Conservation (phyloP, 2,888 invertebrate genomes). For the Ellobium chinense region DNA sequence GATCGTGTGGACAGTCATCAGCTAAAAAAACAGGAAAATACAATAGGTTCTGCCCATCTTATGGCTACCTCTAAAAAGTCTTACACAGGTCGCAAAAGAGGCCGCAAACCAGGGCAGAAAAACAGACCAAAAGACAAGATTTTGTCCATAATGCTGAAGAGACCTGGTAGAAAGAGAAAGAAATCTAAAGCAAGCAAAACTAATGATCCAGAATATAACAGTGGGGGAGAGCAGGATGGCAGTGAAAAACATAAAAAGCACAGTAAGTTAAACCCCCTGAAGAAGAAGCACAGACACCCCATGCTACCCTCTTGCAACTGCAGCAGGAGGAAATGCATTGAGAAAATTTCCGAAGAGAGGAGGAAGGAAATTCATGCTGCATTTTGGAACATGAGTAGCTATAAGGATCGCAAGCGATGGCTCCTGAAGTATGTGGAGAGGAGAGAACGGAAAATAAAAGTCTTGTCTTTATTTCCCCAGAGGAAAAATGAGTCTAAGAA, state of each 20-base stretch:
- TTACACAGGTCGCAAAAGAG: not conserved
- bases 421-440: constrained; percentile 14
- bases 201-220: not conserved
- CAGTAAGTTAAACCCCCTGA: not conserved
- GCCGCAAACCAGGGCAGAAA: not conserved
- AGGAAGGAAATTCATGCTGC: constrained; percentile 5
- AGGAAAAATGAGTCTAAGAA: constrained; percentile 23
- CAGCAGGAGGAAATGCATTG: constrained; percentile 13
- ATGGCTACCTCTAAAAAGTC: too few relatives aligned
- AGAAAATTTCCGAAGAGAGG: constrained; percentile 21
- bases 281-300: constrained; percentile 30
- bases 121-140: not conserved
- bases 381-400: constrained; percentile 17
- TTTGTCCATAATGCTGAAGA: not conserved
- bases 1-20: not conserved
- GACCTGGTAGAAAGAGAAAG: not conserved
- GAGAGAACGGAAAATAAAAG: not conserved
- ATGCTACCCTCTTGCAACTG: constrained; percentile 28
- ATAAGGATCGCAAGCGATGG: constrained; percentile 18
- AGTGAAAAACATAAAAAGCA: not conserved
- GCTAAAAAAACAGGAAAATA: not conserved
- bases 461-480: constrained; percentile 6
- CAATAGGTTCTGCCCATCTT: too few relatives aligned
- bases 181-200: not conserved
- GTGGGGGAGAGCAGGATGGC: not conserved